Conservation (phyloP, 2,888 invertebrate species). For the Apodemia duryi region DNA sequence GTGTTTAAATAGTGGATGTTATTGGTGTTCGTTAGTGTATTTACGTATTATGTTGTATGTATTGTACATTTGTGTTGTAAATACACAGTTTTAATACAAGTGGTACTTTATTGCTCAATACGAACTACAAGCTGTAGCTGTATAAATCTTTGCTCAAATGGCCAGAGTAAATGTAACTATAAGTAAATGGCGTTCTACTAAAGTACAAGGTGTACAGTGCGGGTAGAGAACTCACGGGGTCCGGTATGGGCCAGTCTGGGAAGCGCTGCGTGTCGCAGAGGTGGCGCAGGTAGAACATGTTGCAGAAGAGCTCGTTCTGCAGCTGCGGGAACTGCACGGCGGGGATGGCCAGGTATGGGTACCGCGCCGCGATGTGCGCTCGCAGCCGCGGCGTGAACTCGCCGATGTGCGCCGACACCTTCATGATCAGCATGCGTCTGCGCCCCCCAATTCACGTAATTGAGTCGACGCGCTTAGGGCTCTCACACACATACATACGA, state of each 20-base stretch:
- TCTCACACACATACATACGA: too few relatives aligned
- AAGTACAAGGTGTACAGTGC: background rate
- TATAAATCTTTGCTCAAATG: too few relatives aligned
- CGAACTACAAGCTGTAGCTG: too few relatives aligned
- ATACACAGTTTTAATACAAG: too few relatives aligned
- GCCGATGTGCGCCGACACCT: conserved; percentile 97
- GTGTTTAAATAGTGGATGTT: too few relatives aligned
- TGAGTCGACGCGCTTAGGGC: too few relatives aligned
- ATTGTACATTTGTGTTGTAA: too few relatives aligned
- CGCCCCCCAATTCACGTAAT: background rate
- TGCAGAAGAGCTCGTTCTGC: conserved; percentile 98
- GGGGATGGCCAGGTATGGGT: conserved; percentile 97
- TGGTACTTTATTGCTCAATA: too few relatives aligned
- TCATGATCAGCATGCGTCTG: conserved; percentile 95
- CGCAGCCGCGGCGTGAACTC: conserved; percentile 97
- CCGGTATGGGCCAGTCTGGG: conserved; percentile 98
- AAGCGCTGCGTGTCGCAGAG: conserved; percentile 93
- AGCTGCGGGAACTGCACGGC: conserved; percentile 96
- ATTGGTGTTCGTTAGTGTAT: too few relatives aligned
- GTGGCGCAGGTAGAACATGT: conserved; percentile 98
- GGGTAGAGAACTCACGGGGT: conserved; percentile 84
- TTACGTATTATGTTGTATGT: too few relatives aligned
- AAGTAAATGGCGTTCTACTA: too few relatives aligned
- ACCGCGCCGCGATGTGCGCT: conserved; percentile 96
- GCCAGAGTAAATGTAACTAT: too few relatives aligned